phyloP scores from a whole-genome alignment of 2,797 vertebrate species.

The Chaetodon trifasciatus region DNA sequence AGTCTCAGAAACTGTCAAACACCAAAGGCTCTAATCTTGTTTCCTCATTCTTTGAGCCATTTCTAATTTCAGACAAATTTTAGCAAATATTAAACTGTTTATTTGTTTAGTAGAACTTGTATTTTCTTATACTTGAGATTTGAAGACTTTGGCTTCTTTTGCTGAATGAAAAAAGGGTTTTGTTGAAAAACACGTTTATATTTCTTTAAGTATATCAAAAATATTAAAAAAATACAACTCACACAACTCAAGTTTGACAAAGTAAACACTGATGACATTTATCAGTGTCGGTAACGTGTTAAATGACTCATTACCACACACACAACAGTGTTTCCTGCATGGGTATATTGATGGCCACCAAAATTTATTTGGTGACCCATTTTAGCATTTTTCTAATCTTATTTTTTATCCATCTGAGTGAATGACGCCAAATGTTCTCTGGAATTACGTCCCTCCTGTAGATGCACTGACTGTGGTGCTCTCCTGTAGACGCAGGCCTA shows the following conservation, averaged over 20 bases:
- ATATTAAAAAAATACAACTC: neutral
- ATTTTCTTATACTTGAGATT: neutral
- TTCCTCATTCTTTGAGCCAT: neutral
- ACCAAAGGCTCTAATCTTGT: neutral
- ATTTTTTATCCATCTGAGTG: too few species aligned
- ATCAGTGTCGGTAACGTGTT: neutral
- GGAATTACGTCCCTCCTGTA: too few species aligned
- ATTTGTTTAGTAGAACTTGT: neutral
- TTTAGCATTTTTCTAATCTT: too few species aligned
- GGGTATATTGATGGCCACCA: too few species aligned
- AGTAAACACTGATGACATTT: neutral
- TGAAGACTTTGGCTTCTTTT: neutral
- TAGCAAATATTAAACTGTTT: neutral
- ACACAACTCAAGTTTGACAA: neutral
- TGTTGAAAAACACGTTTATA: neutral
- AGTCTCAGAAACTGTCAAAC: neutral
- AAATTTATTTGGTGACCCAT: too few species aligned
- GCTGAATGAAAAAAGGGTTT: neutral
- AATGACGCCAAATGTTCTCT: too few species aligned
- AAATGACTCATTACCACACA: conserved; percentile 7
- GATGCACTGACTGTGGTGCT: too few species aligned
- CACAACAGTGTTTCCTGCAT: too few species aligned
- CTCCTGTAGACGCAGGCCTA: too few species aligned
- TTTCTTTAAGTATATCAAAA: neutral
- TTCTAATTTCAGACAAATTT: neutral